Conservation (phyloP, 2,113 vertebrate genomes). For the Ophiodon elongatus region DNA sequence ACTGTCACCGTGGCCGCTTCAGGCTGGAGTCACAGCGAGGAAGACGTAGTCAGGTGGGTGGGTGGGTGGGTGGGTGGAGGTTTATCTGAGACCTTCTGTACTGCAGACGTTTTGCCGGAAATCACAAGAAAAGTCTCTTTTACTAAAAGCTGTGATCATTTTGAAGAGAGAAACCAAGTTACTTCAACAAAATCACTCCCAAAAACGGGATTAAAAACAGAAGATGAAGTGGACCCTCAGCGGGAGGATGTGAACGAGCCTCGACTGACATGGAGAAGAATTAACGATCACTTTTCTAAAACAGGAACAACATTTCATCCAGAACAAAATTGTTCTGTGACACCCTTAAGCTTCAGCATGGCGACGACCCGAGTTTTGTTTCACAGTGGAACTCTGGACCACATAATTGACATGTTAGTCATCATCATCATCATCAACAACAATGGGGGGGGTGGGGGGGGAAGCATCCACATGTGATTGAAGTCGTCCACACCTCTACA, state of each 20-base stretch:
- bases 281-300: too few species aligned
- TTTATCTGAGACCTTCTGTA: conserved; percentile 2
- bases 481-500: conserved; percentile 3
- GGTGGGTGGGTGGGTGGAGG: too few species aligned
- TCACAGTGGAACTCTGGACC: neutral
- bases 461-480: neutral
- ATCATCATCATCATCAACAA: neutral
- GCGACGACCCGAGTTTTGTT: neutral
- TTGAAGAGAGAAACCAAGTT: neutral
- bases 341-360: neutral
- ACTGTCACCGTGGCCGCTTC: conserved; percentile 28
- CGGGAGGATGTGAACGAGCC: neutral
- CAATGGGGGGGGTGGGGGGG: conserved; percentile 6
- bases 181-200: neutral
- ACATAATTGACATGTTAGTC: conserved; percentile 50
- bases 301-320: neutral
- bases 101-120: neutral
- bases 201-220: neutral
- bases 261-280: neutral
- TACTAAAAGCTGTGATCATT: neutral
- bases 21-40: neutral
- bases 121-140: neutral
- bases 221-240: neutral
- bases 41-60: neutral
- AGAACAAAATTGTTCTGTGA: too few species aligned